A percentile compares a stretch with the other conserved stretches of the same genome.
These are phyloP conservation scores for Elephas maximus DNA, from an alignment of 2,113 vertebrate genomes.

Conservation along the genomic window DNA sequence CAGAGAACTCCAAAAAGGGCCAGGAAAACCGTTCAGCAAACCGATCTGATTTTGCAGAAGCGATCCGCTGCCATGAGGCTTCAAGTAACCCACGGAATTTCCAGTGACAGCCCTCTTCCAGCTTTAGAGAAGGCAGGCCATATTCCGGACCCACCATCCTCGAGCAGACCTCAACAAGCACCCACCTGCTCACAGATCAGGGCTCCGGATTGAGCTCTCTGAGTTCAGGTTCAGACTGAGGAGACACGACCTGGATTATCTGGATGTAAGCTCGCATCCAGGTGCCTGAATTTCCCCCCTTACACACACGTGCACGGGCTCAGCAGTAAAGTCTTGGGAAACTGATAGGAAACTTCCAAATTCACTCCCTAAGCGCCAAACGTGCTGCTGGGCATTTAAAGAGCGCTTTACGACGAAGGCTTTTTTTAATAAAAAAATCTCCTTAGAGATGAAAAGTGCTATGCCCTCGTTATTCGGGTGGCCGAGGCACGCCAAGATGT, in stretches of 20 bases:
- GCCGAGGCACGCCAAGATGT: neutral
- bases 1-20: neutral
- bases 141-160: neutral
- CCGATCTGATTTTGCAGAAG: neutral
- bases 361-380: conserved; percentile 54
- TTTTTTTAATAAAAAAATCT: neutral
- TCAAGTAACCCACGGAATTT: neutral
- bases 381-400: conserved; percentile 64
- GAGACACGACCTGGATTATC: neutral
- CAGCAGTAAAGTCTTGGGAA: conserved; percentile 12
- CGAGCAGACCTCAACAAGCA: neutral
- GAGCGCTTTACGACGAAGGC: neutral
- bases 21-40: conserved; percentile 54
- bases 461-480: neutral
- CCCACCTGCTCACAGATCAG: conserved; percentile 73
- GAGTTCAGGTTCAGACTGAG: conserved; percentile 23
- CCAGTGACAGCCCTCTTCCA: conserved; percentile 48
- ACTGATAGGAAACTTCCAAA: conserved; percentile 40
- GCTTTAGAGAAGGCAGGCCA: neutral
- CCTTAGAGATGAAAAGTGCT: neutral
- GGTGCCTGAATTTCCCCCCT: neutral
- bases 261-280: conserved; percentile 29
- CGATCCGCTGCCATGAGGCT: neutral
- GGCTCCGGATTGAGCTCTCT: neutral
- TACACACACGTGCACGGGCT: conserved; percentile 58